A percentile compares a stretch with the other conserved stretches of the same genome.
Evolutionary conservation across 2,888 invertebrate genomes (phyloP).

Genomic region (Taphrorychus bicolor): DNA sequence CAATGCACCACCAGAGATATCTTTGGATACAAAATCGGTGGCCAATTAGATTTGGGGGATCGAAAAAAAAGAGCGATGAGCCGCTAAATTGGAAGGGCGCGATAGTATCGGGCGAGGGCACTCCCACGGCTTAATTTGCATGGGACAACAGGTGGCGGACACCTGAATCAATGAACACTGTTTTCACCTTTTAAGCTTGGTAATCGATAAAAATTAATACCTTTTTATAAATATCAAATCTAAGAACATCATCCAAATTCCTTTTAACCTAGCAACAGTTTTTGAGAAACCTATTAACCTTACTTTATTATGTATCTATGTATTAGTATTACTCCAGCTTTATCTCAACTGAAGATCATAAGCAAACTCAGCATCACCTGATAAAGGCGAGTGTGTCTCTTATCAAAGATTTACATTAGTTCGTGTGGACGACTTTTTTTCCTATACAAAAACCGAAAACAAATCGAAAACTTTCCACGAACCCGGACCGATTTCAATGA

Average conservation of each 20-base stretch:
- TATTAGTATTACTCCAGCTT: background rate
- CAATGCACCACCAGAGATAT: conserved; percentile 7
- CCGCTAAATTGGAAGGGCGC: conserved; percentile 24
- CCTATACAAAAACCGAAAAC: background rate
- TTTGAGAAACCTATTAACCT: no score
- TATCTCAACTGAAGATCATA: background rate
- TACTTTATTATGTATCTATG: no score
- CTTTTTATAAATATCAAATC: no score
- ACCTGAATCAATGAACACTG: background rate
- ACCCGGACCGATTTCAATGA: conserved; percentile 22
- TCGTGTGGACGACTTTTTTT: background rate
- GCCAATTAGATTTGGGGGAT: conserved; percentile 20
- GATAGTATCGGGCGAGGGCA: conserved; percentile 31
- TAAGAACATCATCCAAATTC: no score
- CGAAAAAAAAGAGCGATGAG: conserved; percentile 32
- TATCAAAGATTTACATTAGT: background rate
- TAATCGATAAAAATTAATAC: no score
- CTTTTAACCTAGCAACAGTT: no score
- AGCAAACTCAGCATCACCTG: background rate
- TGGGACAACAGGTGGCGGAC: conserved; percentile 13
- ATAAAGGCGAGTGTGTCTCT: background rate
- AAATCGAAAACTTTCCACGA: conserved; percentile 18
- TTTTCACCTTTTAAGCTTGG: no score
- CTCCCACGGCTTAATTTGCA: conserved; percentile 27
- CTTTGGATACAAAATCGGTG: conserved; percentile 11